Conservation (phyloP, 2,113 vertebrate genomes). For the Peromyscus leucopus region DNA sequence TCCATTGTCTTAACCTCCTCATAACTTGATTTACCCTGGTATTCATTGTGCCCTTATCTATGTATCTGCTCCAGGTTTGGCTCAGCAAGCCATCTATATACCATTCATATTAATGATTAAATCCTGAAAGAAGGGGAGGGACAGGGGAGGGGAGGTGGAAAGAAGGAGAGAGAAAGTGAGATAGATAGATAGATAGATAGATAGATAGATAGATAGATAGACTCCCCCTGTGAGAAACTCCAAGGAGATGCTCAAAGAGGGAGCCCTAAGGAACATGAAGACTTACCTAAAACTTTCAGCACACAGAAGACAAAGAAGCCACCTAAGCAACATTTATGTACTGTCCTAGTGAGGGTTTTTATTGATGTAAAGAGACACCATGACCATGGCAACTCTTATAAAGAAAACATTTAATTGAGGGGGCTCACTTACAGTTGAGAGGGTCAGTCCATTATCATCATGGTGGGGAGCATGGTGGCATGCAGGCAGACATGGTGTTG, state of each 20-base stretch:
- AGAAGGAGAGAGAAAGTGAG: too few relatives aligned
- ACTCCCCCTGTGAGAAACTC: neutral
- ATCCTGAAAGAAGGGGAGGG: neutral
- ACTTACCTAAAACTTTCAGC: neutral
- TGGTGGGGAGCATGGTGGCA: rapidly evolving
- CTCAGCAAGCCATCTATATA: neutral
- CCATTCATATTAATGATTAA: neutral
- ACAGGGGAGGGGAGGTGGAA: rapidly evolving
- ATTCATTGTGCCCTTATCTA: neutral
- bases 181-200: neutral
- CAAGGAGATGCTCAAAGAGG: neutral
- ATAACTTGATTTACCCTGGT: neutral
- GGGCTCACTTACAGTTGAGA: neutral
- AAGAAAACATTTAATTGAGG: neutral
- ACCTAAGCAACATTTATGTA: neutral
- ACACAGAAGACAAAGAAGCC: neutral
- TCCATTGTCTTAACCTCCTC: neutral
- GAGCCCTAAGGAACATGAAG: neutral
- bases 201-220: neutral
- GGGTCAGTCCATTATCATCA: neutral
- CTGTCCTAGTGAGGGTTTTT: neutral
- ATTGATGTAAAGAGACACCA: neutral
- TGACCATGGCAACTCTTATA: neutral
- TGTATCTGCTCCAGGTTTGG: neutral
- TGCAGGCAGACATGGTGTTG: neutral